phyloP scores from a whole-genome alignment of 1,140 invertebrate species.

The Mamestra configurata region DNA sequence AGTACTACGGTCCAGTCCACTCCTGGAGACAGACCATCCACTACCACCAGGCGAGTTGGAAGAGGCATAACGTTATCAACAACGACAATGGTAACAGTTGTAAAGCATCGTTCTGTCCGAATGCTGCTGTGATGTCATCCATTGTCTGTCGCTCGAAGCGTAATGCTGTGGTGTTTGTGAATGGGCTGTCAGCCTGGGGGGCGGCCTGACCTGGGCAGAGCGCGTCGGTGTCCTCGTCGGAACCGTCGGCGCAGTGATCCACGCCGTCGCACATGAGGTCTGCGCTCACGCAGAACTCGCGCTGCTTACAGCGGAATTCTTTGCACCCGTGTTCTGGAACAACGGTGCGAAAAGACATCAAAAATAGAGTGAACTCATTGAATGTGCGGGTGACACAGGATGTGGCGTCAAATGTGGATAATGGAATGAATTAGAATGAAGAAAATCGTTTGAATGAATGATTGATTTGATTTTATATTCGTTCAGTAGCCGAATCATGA shows the following conservation, averaged over 20 bases:
- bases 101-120: not conserved
- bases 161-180: not conserved
- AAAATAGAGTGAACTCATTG: conserved; percentile 42
- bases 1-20: not conserved
- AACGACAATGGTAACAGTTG: not conserved
- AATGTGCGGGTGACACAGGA: not conserved
- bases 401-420: not conserved
- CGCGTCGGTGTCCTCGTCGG: conserved; percentile 94
- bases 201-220: conserved; percentile 94
- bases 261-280: conserved; percentile 96
- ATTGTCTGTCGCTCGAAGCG: not conserved
- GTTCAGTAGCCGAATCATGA: too few relatives aligned
- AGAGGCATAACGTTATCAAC: not conserved
- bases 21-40: not conserved
- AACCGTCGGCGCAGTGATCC: conserved; percentile 97
- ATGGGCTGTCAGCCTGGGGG: not conserved
- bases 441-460: too few relatives aligned
- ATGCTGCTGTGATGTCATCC: not conserved
- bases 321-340: conserved; percentile 95
- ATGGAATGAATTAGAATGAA: too few relatives aligned
- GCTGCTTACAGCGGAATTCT: conserved; percentile 95
- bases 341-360: conserved; percentile 54
- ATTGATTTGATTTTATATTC: too few relatives aligned
- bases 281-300: conserved; percentile 96
- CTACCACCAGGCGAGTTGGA: not conserved